These are phyloP conservation scores for Ptychobarbus kaznakovi DNA, from an alignment of 2,797 vertebrate species.

Conservation along the genomic window DNA sequence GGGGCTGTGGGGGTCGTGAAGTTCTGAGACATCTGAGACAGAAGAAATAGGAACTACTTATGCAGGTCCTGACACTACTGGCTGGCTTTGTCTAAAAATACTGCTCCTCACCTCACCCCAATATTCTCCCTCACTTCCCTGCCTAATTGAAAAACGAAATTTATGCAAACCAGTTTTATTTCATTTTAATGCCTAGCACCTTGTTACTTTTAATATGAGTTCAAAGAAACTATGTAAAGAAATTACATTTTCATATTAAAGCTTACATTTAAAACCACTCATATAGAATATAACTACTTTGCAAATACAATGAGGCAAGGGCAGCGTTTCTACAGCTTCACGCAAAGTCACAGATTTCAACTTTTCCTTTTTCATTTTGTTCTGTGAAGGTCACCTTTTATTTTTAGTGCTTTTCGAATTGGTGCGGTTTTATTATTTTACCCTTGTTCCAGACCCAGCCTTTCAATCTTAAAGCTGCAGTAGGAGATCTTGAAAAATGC, in stretches of 20 bases:
- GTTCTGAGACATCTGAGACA: constrained; percentile 59
- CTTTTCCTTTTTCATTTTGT: not conserved
- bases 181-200: not conserved
- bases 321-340: not conserved
- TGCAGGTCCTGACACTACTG: constrained; percentile 71
- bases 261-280: not conserved
- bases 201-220: constrained; percentile 13
- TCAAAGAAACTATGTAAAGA: constrained; percentile 9
- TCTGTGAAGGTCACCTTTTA: not conserved
- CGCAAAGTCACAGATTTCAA: not conserved
- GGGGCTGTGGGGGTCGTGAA: constrained; percentile 70
- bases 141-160: constrained; percentile 51
- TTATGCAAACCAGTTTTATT: constrained; percentile 52
- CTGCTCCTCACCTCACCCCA: constrained; percentile 42
- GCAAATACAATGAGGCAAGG: not conserved
- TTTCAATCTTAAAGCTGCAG: too few relatives aligned
- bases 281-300: not conserved
- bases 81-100: constrained; percentile 64
- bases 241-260: constrained; percentile 15
- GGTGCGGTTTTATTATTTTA: not conserved
- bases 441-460: not conserved
- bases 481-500: too few relatives aligned
- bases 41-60: constrained; percentile 57
- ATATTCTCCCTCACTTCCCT: constrained; percentile 35
- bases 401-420: not conserved